These are phyloP conservation scores for Oriolus oriolus DNA, from an alignment of 2,113 vertebrate genomes.

Conservation along the genomic window DNA sequence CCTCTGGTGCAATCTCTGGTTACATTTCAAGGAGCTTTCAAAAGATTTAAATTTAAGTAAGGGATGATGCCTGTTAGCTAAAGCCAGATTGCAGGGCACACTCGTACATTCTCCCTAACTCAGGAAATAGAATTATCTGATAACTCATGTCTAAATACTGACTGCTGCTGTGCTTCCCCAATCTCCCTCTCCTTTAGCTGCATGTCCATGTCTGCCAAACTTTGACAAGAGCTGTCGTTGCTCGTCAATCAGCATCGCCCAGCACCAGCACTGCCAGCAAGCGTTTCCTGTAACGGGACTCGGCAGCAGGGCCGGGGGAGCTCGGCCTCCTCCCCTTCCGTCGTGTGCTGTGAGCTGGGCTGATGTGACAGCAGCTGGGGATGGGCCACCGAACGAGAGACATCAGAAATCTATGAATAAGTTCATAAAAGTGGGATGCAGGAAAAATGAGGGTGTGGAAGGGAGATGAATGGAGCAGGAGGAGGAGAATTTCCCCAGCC, in stretches of 20 bases:
- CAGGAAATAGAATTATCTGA: neutral
- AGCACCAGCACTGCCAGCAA: neutral
- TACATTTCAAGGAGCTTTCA: neutral
- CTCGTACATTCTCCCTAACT: neutral
- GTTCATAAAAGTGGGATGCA: no score
- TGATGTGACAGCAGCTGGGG: neutral
- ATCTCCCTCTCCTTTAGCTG: neutral
- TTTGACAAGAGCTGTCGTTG: neutral
- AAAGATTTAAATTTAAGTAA: neutral
- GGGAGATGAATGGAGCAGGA: neutral
- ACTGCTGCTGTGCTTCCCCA: neutral
- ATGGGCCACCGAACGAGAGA: neutral
- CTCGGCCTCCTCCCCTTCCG: neutral
- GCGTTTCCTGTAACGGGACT: neutral
- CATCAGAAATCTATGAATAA: accelerated
- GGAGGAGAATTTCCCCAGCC: neutral
- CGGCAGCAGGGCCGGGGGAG: neutral
- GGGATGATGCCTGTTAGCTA: neutral
- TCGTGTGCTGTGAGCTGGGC: neutral
- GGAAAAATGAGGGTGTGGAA: neutral
- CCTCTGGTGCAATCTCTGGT: neutral
- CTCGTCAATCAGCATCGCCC: neutral
- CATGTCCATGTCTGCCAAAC: accelerated
- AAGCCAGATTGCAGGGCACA: neutral
- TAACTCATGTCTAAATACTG: neutral